Conservation (phyloP, 2,888 invertebrate species). For the Limulus polyphemus region DNA sequence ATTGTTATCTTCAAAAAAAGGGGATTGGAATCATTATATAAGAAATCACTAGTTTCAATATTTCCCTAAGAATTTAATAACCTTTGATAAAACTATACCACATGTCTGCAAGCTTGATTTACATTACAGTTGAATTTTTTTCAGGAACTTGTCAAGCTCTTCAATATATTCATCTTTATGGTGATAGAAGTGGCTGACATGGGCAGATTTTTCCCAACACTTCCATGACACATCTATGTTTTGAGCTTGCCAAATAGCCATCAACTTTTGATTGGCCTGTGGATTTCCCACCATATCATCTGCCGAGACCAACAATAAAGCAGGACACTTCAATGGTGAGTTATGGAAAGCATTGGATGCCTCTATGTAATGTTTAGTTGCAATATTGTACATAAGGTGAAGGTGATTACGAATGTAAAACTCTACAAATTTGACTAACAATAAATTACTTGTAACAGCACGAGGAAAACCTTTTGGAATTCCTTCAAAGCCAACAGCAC, state of each 20-base stretch:
- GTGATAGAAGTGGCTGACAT: constrained; percentile 53
- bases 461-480: constrained; percentile 43
- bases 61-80: no score
- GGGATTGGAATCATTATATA: no score
- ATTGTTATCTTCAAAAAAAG: no score
- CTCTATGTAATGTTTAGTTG: constrained; percentile 69
- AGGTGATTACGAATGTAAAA: constrained; percentile 48
- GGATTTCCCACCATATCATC: constrained; percentile 68
- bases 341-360: constrained; percentile 69
- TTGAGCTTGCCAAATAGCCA: constrained; percentile 59
- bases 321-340: constrained; percentile 58
- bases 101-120: no score
- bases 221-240: constrained; percentile 58
- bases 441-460: constrained; percentile 41
- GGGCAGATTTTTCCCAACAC: constrained; percentile 60
- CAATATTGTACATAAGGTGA: constrained; percentile 64
- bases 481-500: constrained; percentile 49
- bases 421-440: constrained; percentile 39
- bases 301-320: constrained; percentile 54
- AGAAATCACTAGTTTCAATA: no score
- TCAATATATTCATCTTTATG: constrained; percentile 54
- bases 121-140: no score
- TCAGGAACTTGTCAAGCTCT: constrained; percentile 48
- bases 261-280: constrained; percentile 54
- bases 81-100: no score